Evolutionary conservation across 2,113 vertebrate genomes (phyloP).

Genomic region (Nycticryphes semicollaris): DNA sequence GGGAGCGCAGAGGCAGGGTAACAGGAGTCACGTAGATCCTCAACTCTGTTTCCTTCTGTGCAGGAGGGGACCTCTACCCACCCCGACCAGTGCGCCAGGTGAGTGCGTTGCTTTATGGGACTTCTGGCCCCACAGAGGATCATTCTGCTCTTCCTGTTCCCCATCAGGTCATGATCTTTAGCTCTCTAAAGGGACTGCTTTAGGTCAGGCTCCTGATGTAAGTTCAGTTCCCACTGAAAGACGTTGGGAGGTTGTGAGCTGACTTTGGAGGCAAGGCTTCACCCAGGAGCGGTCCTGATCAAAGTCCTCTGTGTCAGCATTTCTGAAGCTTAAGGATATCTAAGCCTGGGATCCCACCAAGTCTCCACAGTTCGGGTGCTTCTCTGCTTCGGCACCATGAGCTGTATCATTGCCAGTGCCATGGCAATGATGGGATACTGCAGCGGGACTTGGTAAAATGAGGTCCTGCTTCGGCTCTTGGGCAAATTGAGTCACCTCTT

Average conservation of each 20-base stretch:
- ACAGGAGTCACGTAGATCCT: not conserved
- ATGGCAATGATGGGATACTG: not conserved
- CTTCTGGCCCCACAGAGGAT: not conserved
- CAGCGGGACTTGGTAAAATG: not conserved
- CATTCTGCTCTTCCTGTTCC: not conserved
- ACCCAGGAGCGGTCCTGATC: not conserved
- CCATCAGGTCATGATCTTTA: not conserved
- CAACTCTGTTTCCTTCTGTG: slow-evolving; percentile 51
- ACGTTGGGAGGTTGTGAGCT: not conserved
- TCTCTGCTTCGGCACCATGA: not conserved
- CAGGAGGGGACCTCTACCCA: slow-evolving; percentile 83
- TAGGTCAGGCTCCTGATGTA: not conserved
- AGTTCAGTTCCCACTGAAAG: not conserved
- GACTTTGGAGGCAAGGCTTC: not conserved
- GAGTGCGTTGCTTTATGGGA: not conserved
- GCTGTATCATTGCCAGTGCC: not conserved
- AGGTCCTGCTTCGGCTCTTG: not conserved
- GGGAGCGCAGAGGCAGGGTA: not conserved
- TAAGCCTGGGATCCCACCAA: not conserved
- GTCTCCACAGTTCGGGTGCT: not conserved
- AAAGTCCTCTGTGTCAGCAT: not conserved
- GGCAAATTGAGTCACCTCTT: not conserved
- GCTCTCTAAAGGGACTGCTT: not conserved
- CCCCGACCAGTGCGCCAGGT: slow-evolving; percentile 67
- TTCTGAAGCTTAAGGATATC: not conserved